These are phyloP conservation scores for Hirtodrosophila alboralis DNA, from an alignment of 2,888 invertebrate genomes.

Conservation along the genomic window DNA sequence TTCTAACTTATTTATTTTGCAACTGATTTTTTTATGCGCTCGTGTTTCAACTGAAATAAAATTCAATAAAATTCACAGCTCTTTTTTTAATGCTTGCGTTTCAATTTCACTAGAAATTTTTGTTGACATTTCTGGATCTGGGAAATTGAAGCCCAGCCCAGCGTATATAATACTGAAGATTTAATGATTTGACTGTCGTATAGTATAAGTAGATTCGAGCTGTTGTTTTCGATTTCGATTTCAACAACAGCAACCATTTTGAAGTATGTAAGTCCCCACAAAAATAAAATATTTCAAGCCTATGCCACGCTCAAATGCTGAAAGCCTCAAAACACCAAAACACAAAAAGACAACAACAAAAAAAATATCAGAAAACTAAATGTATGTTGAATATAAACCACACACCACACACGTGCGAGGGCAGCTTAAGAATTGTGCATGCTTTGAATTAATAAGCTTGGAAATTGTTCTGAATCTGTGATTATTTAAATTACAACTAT, in stretches of 20 bases:
- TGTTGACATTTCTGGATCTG: conserved; percentile 24
- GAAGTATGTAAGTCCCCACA: conserved; percentile 4
- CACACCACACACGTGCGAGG: conserved; percentile 35
- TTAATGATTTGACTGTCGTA: conserved; percentile 12
- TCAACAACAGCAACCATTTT: conserved; percentile 47
- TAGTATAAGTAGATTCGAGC: conserved; percentile 23
- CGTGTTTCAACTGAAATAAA: conserved; percentile 44
- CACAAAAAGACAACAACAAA: too few species aligned
- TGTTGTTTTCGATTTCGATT: conserved; percentile 38
- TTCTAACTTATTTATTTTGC: conserved; percentile 26
- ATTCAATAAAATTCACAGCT: conserved; percentile 39
- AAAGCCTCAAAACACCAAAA: conserved; percentile 20
- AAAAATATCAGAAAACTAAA: too few species aligned
- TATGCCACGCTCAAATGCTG: conserved; percentile 11
- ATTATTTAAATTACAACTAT: background rate
- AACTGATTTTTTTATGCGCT: conserved; percentile 29
- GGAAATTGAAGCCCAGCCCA: conserved; percentile 24
- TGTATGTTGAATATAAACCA: conserved; percentile 24
- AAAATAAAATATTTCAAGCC: background rate
- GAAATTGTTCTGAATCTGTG: conserved; percentile 4
- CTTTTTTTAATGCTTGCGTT: conserved; percentile 41
- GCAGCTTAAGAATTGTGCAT: conserved; percentile 26
- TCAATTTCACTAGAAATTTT: conserved; percentile 42
- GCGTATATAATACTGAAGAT: conserved; percentile 17
- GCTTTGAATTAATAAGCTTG: conserved; percentile 18